A percentile compares a stretch with the other conserved stretches of the same genome.
These are phyloP conservation scores for Conomelus anceps DNA, from an alignment of 2,888 invertebrate species.

Conservation along the genomic window DNA sequence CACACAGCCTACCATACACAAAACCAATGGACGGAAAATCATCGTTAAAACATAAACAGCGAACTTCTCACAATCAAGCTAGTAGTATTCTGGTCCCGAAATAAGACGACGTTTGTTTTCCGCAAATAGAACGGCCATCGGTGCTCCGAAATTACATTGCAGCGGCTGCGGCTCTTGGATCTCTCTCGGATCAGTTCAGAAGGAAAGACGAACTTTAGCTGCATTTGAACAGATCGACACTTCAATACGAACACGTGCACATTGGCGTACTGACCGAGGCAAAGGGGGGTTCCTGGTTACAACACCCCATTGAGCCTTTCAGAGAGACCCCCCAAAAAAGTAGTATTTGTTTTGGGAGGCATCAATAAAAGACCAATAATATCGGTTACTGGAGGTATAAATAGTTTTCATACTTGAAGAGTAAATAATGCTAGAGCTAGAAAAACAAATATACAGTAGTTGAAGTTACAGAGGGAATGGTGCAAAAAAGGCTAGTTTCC, in stretches of 20 bases:
- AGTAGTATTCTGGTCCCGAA: background rate
- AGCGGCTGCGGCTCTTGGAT: background rate
- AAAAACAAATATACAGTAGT: too few relatives aligned
- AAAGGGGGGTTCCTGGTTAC: too few relatives aligned
- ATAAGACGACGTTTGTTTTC: background rate
- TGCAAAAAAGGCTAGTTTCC: too few relatives aligned
- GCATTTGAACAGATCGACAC: background rate
- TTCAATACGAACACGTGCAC: background rate
- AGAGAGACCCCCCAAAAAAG: too few relatives aligned
- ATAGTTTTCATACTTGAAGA: too few relatives aligned
- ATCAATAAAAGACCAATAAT: too few relatives aligned
- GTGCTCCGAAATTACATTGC: background rate
- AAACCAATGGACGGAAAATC: background rate
- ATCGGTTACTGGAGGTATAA: too few relatives aligned
- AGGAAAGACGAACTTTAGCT: background rate
- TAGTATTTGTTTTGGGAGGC: too few relatives aligned
- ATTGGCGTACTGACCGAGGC: too few relatives aligned
- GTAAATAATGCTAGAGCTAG: too few relatives aligned
- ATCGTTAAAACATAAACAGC: background rate
- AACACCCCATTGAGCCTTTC: too few relatives aligned
- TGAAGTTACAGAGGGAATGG: too few relatives aligned
- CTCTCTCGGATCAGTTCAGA: background rate
- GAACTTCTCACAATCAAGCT: background rate
- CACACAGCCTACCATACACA: background rate
- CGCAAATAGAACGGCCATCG: background rate